Evolutionary conservation across 2,113 vertebrate genomes (phyloP), one percentile per base, ranked within the genome.

Genomic region (Oreochromis spilurus): DNA sequence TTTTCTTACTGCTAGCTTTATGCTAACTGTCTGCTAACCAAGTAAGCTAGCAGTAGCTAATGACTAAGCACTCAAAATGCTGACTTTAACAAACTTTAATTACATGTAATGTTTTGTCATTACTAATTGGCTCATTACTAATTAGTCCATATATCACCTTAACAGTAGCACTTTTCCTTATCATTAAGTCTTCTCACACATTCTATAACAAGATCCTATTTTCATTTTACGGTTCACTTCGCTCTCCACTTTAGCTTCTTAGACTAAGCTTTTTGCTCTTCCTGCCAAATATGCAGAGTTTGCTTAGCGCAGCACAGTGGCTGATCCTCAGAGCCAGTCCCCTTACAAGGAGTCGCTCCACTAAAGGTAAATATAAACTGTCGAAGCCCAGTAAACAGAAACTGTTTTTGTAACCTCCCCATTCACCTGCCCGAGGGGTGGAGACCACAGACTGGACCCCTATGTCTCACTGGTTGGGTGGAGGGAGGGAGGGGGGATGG

Each of bases 301-400:
- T 72, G 80, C 88, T 84, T 55, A 65, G 72, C 45, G 57, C 82
- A 31, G 84, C 82, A 67, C 60, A 81, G 84, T 81, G 60, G 78
- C 87, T 84, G 75, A 78, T 72, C 54, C 79, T 90, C 82, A 82
- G 67, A 83, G 81, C 60, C 48, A 11, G 89, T 89, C 91, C 92
- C 91, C 92, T 93, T 93, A 95, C 92, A 93, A 93, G 92, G 91
- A 92, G 89, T 93, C 88, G 7, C 84, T 92, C 86, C 86, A 90
- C 84, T 92, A 88, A 9, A 65, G 81, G 90, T 94, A 95, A 94
- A 95, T 92, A 94, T 94, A 94, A 95, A 92, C 93, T 80, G 67
- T 79, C 7, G 19, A 82, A 87, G 79, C 52, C 67, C 77, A 29
- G 83, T 87, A 91, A 92, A 92, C 87, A 90, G 79, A 90, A 75